Evolutionary conservation across 1,140 invertebrate species (phyloP), one percentile per base, ranked within the genome.

Genomic region (Diuraphis noxia): DNA sequence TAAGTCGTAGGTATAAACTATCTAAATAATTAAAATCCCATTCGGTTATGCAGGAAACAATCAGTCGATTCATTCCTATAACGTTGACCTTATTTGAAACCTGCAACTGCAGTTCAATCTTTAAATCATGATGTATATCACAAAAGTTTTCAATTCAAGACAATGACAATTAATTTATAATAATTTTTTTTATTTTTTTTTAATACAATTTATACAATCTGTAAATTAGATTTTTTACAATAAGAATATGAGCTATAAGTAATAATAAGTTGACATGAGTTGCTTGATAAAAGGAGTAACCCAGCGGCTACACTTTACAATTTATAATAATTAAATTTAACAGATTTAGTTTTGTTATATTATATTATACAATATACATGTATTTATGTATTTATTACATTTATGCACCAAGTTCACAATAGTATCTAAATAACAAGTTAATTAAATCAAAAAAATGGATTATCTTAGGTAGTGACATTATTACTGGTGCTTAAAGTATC

Each of bases 1-100:
- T 17, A 13, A 13, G 10, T 43, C 38, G 8, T n/a, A n/a, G 6
- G 17, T 82, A 81, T 2, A 2, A 25, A 36, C 2, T 81, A 19
- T 40, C 5, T 84, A 84, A 84, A 84, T 84, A 41, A 84, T 84
- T 84, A 84, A 84, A 41, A 43, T n/a, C 38, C 81, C 40, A 84
- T 84, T 41, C 38, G 40, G 25, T n/a, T 19, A 7, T 5, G 30
- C 13, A 13, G 30, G 38, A 84, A 41, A 82, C 81, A 84, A 43
- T 41, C 38, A 40, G 40, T 84, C 40, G 38, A 84, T 43, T 84
- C 3, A 84, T 43, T 72, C 4, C 25, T 63, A n/a, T n/a, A 10
- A n/a, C 56, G 56, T 63, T 72, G 17, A 72, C 56, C 56, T 72
- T n/a, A 72, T 72, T 72, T 17, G 5, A 72, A 72, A 72, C 56